Evolutionary conservation across 2,113 vertebrate genomes (phyloP), one percentile per base, ranked within the genome.

Genomic region (Ovis canadensis): DNA sequence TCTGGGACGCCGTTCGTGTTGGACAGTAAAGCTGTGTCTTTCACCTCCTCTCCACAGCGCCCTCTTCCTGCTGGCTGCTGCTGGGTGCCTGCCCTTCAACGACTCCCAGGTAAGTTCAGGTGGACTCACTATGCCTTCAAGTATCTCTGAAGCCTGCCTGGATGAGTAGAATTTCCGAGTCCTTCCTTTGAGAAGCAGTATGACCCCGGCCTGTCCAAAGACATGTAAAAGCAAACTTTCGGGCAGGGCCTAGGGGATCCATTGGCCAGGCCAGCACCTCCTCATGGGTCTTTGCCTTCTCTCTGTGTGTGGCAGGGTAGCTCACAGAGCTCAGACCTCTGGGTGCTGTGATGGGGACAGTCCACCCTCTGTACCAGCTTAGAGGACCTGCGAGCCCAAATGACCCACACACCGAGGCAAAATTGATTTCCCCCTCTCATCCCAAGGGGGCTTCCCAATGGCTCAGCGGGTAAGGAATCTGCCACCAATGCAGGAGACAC

Each of bases 81-180:
- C 99, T 45, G 98, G 98, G 62, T 99, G 98, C 97, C 99, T 99
- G 83, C 99, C 99, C 89, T 94, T 99, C 13, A 99, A 90, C n/a
- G 99, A 99, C 94, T 97, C 98, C 29, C 99, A 99, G 99, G 99
- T 99, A 98, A 98, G 98, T 83, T 87, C 67, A 92, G n/a, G 54
- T 59, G 10, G 40, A 52, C 31, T 43, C 59, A 3, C n/a, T 9
- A 40, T 88, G 27, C 71, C 27, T 82, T 85, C 52, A 29, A 16
- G 82, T 67, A 1, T 27, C 60, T 92, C 84, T 57, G 60, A 89
- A 55, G 50, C 43, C 14, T 88, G 54, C 1, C 0, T 23, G 4
- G 23, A 1, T 31, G 36, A 60, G 19, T 29, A 86, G 59, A 57
- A 43, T 57, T 86, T 52, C 43, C 19, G 2, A 12, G 43, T 33